Conservation (phyloP, 2,113 vertebrate genomes). For the Lucifuga dentata region DNA sequence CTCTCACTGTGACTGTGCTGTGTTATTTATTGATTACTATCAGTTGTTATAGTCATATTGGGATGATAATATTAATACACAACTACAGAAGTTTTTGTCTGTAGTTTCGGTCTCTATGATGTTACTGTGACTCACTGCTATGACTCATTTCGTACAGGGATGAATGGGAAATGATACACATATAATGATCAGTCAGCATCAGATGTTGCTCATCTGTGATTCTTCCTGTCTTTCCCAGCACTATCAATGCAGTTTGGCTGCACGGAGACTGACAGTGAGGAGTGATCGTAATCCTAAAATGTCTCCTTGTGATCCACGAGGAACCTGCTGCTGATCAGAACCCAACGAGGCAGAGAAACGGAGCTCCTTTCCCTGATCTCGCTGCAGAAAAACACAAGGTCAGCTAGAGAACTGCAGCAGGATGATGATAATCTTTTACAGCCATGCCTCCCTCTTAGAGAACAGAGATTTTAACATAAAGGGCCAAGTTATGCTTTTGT, state of each 20-base stretch:
- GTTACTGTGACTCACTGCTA: constrained; percentile 26
- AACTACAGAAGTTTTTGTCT: constrained; percentile 15
- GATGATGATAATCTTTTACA: constrained; percentile 13
- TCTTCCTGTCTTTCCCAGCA: constrained; percentile 49
- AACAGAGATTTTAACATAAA: constrained; percentile 5
- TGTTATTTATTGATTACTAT: too few relatives aligned
- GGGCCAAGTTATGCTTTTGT: too few relatives aligned
- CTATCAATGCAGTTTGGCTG: constrained; percentile 21
- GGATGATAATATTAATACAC: not conserved
- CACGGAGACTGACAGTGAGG: constrained; percentile 35
- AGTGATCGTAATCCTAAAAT: constrained; percentile 57
- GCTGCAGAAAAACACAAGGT: constrained; percentile 4
- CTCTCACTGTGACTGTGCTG: rapidly evolving
- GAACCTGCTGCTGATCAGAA: constrained; percentile 60
- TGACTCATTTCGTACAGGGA: constrained; percentile 54
- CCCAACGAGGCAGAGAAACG: constrained; percentile 58
- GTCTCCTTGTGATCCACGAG: constrained; percentile 41
- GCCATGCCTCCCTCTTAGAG: not conserved
- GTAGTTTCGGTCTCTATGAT: constrained; percentile 29
- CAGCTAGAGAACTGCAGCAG: constrained; percentile 8
- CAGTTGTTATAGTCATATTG: too few relatives aligned
- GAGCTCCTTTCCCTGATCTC: constrained; percentile 50
- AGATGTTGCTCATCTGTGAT: constrained; percentile 60
- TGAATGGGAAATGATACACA: constrained; percentile 59
- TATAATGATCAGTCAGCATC: constrained; percentile 52